Evolutionary conservation across 1,140 invertebrate species (phyloP).

Genomic region (Asobara japonica): DNA sequence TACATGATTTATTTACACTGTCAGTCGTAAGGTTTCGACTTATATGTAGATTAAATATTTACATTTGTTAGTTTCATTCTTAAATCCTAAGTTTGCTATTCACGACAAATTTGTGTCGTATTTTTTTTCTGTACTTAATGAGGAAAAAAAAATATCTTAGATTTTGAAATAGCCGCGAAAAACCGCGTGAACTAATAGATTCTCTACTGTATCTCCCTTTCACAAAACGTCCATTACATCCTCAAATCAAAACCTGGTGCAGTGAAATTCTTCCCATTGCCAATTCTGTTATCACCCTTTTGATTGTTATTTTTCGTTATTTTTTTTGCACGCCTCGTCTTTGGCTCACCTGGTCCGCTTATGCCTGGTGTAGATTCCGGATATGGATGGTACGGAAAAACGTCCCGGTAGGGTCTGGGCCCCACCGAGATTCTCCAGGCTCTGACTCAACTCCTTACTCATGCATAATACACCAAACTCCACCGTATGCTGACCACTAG

Average conservation of each 20-base stretch:
- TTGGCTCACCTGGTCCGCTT: conserved; percentile 70
- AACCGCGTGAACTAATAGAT: too few species aligned
- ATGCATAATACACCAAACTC: conserved; percentile 69
- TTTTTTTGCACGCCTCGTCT: conserved; percentile 35
- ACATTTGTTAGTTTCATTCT: too few species aligned
- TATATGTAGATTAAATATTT: too few species aligned
- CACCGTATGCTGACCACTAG: conserved; percentile 68
- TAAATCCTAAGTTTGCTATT: too few species aligned
- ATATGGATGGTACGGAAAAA: conserved; percentile 67
- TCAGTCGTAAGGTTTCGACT: too few species aligned
- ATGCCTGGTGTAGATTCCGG: conserved; percentile 70
- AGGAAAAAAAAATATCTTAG: too few species aligned
- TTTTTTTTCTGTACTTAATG: too few species aligned
- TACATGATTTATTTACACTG: too few species aligned
- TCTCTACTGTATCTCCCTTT: too few species aligned
- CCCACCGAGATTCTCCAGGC: conserved; percentile 69
- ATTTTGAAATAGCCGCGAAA: too few species aligned
- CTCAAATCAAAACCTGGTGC: neutral
- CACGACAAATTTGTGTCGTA: too few species aligned
- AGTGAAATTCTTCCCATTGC: neutral
- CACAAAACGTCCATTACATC: too few species aligned
- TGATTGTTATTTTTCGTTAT: conserved; percentile 31
- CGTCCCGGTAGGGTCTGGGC: conserved; percentile 68
- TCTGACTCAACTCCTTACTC: conserved; percentile 70
- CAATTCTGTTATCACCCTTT: conserved; percentile 31